Percentiles rank a stretch among this genome's conserved stretches.
Conservation (phyloP, 2,113 vertebrate species). For the Anser brachyrhynchus region DNA sequence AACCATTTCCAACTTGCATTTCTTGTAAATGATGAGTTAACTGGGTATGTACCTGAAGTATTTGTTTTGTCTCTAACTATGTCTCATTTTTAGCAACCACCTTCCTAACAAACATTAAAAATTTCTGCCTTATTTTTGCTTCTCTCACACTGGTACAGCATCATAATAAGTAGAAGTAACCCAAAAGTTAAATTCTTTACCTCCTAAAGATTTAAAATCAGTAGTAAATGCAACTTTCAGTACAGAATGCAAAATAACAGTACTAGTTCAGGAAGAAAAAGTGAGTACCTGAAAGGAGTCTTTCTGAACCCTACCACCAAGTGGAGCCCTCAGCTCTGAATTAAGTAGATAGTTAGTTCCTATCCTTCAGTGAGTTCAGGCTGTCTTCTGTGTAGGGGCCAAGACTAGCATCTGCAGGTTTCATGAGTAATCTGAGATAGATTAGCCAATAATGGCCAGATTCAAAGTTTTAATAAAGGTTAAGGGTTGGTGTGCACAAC, state of each 20-base stretch:
- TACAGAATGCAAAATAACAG: neutral
- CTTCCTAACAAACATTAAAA: neutral
- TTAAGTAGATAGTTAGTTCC: neutral
- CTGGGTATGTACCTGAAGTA: neutral
- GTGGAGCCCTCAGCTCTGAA: neutral
- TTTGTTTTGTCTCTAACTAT: neutral
- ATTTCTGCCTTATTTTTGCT: neutral
- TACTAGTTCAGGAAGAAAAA: neutral
- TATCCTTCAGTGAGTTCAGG: neutral
- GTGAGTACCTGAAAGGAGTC: neutral
- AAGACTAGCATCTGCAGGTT: neutral
- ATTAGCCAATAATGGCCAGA: neutral
- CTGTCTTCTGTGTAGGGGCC: neutral
- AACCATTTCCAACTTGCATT: neutral
- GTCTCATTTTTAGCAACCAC: neutral
- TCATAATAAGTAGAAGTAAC: neutral
- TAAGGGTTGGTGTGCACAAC: rapidly evolving
- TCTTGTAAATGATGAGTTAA: neutral
- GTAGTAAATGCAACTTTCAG: neutral
- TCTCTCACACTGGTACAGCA: neutral
- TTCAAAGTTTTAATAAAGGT: neutral
- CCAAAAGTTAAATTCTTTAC: neutral
- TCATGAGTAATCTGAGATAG: neutral
- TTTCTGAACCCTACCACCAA: neutral
- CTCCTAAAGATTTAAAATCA: neutral